Evolutionary conservation across 2,113 vertebrate genomes (phyloP), one percentile per base, ranked within the genome.

Genomic region (Suncus etruscus): DNA sequence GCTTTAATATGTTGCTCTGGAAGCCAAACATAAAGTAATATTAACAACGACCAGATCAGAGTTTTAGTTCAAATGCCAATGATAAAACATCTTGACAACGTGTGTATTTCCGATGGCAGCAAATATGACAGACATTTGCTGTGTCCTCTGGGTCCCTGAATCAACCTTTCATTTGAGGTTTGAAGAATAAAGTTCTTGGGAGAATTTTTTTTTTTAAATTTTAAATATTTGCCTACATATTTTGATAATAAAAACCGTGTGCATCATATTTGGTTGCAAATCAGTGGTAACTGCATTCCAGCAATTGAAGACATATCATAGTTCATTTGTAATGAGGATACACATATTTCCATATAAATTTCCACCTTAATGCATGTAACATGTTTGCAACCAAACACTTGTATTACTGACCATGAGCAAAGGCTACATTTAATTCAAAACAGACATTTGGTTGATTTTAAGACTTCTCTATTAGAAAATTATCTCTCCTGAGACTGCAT

Each of bases 11-110:
- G 47, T 51, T 74, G 58, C 68, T 78, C 48, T 63, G 31, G 58
- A 89, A 79, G 10, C 18, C 22, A 51, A 32, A 29, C 65, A n/a
- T 48, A 83, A 91, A 78, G 47, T 74, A 65, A 74, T 89, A 92
- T 31, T 51, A 16, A 74, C 58, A 65, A 83, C 61, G 74, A 50
- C n/a, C 51, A 39, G 20, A 51, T n/a, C 16, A 47, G 10, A 11
- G 82, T 9, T 25, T 22, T 3, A 4, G 2, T 50, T 15, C n/a
- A 14, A 69, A 5, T 69, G 2, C 3, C 77, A 69, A 4, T 54
- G 5, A 73, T 27, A 2, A 66, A 79, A 50, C 32, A 4, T 63
- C 72, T 50, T 32, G 47, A 27, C n/a, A n/a, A 2, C 20, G 4
- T 47, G 73, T 48, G 6, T 10, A 20, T 45, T 45, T 20, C 22